phyloP scores from a whole-genome alignment of 2,888 invertebrate species.

The Microchrysa polita region DNA sequence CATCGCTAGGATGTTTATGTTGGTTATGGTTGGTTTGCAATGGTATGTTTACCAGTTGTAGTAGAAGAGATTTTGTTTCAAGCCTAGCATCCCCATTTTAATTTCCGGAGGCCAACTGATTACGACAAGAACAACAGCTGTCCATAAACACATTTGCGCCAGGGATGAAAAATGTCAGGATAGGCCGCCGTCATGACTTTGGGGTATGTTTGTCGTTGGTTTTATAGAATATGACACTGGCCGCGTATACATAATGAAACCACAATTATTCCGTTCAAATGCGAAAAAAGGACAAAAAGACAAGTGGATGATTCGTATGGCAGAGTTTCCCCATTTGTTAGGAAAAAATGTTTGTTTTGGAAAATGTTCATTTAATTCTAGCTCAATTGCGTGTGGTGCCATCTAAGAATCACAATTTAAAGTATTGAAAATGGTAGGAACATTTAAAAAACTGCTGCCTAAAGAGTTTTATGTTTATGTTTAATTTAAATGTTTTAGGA shows the following conservation, averaged over 20 bases:
- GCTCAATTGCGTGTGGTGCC: too few species aligned
- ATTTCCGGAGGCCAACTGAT: conserved; percentile 50
- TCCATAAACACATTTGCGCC: conserved; percentile 47
- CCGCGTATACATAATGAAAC: neutral
- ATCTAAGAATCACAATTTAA: too few species aligned
- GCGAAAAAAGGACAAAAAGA: neutral
- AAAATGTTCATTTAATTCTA: too few species aligned
- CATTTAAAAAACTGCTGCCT: too few species aligned
- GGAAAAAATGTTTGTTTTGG: too few species aligned
- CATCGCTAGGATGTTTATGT: neutral
- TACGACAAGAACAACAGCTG: conserved; percentile 51
- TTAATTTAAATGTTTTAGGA: too few species aligned
- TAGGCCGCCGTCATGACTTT: neutral
- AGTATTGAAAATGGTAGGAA: too few species aligned
- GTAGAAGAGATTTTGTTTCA: neutral
- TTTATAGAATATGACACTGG: too few species aligned
- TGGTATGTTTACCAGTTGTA: too few species aligned
- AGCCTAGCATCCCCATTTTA: conserved; percentile 44
- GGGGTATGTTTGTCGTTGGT: neutral
- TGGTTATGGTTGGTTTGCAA: neutral
- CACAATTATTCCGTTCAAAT: neutral
- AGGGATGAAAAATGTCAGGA: conserved; percentile 47
- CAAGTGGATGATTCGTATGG: too few species aligned
- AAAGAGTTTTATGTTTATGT: too few species aligned
- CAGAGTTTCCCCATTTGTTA: too few species aligned